A percentile compares a stretch with the other conserved stretches of the same genome.
Evolutionary conservation across 2,888 invertebrate genomes (phyloP).

Genomic region (Leptopilina drosophilae): DNA sequence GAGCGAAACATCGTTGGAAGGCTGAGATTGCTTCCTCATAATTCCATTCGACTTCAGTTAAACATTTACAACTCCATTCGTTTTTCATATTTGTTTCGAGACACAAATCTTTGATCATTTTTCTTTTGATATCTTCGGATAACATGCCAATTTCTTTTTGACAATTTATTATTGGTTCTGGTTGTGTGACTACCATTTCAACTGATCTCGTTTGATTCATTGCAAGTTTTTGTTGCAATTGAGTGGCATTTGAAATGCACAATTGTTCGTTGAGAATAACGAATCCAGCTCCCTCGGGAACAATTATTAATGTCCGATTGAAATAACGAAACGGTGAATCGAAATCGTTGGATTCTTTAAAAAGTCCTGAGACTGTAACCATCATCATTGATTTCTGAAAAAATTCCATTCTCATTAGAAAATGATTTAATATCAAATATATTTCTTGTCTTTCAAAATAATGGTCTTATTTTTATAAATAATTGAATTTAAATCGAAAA

Average conservation of each 20-base stretch:
- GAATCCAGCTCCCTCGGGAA: slow-evolving; percentile 88
- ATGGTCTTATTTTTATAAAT: too few species aligned
- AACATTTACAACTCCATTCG: slow-evolving; percentile 85
- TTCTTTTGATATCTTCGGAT: slow-evolving; percentile 78
- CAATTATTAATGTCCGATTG: slow-evolving; percentile 87
- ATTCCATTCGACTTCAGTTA: slow-evolving; percentile 94
- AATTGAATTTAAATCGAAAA: too few species aligned
- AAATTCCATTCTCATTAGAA: neutral
- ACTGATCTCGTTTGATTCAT: neutral
- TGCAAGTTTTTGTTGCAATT: slow-evolving; percentile 78
- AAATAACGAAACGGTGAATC: slow-evolving; percentile 82
- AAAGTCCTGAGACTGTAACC: slow-evolving; percentile 91
- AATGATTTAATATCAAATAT: too few species aligned
- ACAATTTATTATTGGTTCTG: neutral
- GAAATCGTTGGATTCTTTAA: slow-evolving; percentile 83
- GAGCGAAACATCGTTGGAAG: slow-evolving; percentile 88
- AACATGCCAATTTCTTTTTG: neutral
- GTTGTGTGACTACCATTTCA: neutral
- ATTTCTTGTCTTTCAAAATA: too few species aligned
- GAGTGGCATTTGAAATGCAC: slow-evolving; percentile 86
- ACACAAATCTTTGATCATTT: slow-evolving; percentile 85
- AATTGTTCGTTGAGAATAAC: slow-evolving; percentile 92
- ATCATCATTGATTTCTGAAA: slow-evolving; percentile 86
- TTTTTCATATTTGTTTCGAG: slow-evolving; percentile 90
- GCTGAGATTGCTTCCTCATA: slow-evolving; percentile 86